A percentile compares a stretch with the other conserved stretches of the same genome.
Evolutionary conservation across 1,140 invertebrate genomes (phyloP).

Genomic region (Whitmania pigra): DNA sequence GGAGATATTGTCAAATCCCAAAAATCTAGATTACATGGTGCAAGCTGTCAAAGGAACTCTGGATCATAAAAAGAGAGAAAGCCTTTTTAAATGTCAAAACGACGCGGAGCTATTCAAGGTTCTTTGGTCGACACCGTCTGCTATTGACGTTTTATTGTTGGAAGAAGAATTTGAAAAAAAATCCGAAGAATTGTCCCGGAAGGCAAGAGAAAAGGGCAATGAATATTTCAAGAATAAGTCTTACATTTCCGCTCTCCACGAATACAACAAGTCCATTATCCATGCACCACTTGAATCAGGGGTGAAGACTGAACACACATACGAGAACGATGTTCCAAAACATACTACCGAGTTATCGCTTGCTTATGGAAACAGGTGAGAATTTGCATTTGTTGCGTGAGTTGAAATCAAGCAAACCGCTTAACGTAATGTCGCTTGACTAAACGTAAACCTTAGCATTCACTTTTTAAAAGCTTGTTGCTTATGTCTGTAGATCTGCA

Average conservation of each 20-base stretch:
- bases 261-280: conserved; percentile 55
- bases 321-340: background rate
- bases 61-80: background rate
- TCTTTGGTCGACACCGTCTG: background rate
- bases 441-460: too few relatives aligned
- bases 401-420: too few relatives aligned
- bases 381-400: background rate
- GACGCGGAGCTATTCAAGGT: conserved; percentile 6
- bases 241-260: conserved; percentile 57
- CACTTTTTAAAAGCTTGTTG: background rate
- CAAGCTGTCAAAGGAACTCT: conserved; percentile 15
- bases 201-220: conserved; percentile 62
- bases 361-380: conserved; percentile 4
- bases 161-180: conserved; percentile 23
- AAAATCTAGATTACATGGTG: conserved; percentile 15
- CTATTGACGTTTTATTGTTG: conserved; percentile 6
- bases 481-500: conserved; percentile 54
- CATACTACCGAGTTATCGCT: background rate
- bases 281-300: conserved; percentile 30
- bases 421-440: too few relatives aligned
- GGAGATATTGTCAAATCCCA: background rate
- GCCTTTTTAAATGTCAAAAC: background rate
- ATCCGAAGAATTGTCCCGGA: conserved; percentile 12
- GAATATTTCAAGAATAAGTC: conserved; percentile 60
- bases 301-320: background rate